These are phyloP conservation scores for Acrocyrtus sp. DNA, from an alignment of 2,888 invertebrate species.

Conservation along the genomic window DNA sequence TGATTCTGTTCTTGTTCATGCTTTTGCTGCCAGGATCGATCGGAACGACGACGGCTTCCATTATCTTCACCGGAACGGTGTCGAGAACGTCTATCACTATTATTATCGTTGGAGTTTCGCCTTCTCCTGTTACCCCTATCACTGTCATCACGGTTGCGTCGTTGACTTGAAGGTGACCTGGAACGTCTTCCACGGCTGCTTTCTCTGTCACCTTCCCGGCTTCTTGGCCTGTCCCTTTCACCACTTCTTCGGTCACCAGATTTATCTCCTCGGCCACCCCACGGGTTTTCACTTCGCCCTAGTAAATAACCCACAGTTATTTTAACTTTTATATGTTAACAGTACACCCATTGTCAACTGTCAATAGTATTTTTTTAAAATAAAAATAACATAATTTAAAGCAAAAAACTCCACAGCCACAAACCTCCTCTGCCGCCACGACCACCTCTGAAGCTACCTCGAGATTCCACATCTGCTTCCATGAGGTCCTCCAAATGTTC, in stretches of 20 bases:
- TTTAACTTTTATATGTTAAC: too few relatives aligned
- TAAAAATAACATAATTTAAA: background rate
- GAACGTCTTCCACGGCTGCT: conserved; percentile 28
- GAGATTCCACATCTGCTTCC: conserved; percentile 37
- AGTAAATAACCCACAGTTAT: background rate
- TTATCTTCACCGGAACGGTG: conserved; percentile 33
- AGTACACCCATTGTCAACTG: background rate
- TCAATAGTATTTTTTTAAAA: conserved; percentile 2
- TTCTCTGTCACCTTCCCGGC: conserved; percentile 44
- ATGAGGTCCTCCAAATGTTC: conserved; percentile 31
- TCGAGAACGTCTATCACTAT: conserved; percentile 27
- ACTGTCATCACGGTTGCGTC: conserved; percentile 26
- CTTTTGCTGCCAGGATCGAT: conserved; percentile 3
- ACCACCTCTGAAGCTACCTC: conserved; percentile 35
- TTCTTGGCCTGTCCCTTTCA: conserved; percentile 42
- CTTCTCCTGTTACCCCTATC: conserved; percentile 36
- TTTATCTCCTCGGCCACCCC: conserved; percentile 29
- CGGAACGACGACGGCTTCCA: background rate
- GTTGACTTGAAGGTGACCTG: conserved; percentile 4
- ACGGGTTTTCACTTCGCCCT: conserved; percentile 20
- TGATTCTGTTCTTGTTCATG: conserved; percentile 1
- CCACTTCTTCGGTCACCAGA: conserved; percentile 27
- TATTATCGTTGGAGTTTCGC: conserved; percentile 23
- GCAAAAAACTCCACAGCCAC: background rate
- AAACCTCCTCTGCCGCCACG: conserved; percentile 22